phyloP scores from a whole-genome alignment of 2,888 invertebrate genomes.

The Noctua janthina region DNA sequence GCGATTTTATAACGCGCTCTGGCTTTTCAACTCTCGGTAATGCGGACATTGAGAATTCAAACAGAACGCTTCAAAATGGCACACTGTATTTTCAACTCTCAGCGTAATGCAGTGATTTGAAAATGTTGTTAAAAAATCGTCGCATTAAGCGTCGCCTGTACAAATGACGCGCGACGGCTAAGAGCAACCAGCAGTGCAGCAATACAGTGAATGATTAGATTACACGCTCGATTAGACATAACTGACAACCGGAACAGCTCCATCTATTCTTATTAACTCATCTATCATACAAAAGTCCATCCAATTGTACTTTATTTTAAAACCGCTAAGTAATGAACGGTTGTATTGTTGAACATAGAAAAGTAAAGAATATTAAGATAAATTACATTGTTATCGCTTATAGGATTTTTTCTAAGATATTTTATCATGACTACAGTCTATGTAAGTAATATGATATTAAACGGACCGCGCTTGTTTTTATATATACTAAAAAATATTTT shows the following conservation, averaged over 20 bases:
- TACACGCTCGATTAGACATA: not conserved
- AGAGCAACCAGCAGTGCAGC: not conserved
- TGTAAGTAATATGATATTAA: conserved; percentile 39
- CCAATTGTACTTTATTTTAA: conserved; percentile 61
- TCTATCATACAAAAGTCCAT: conserved; percentile 65
- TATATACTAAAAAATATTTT: conserved; percentile 13
- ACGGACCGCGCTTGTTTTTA: conserved; percentile 44
- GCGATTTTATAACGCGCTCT: not conserved
- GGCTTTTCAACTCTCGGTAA: not conserved
- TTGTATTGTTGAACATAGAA: conserved; percentile 63
- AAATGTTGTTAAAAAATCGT: not conserved
- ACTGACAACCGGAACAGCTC: conserved; percentile 36
- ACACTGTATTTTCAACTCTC: not conserved
- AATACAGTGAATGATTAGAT: conserved; percentile 3
- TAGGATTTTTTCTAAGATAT: conserved; percentile 48
- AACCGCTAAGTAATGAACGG: conserved; percentile 52
- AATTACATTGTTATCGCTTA: conserved; percentile 61
- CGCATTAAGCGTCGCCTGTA: not conserved
- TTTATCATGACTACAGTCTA: conserved; percentile 37
- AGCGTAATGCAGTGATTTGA: not conserved
- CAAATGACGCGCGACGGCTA: not conserved
- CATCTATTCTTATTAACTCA: conserved; percentile 32
- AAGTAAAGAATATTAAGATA: conserved; percentile 48
- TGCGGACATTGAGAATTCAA: not conserved
- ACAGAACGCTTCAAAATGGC: not conserved